These are phyloP conservation scores for Seira musarum DNA, from an alignment of 2,888 invertebrate species.

Conservation along the genomic window DNA sequence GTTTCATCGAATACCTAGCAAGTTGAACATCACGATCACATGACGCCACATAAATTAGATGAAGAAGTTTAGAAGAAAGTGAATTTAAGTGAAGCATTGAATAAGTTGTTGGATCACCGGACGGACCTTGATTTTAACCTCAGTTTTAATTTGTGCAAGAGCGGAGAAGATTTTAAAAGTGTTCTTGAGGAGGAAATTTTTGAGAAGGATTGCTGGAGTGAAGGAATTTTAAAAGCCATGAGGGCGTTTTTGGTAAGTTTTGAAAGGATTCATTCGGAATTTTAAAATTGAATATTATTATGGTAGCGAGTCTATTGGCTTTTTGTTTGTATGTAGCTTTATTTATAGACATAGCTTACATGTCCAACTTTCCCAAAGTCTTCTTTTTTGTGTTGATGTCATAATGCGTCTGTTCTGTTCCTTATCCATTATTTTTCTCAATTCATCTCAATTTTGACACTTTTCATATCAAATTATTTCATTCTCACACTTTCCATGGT, in stretches of 20 bases:
- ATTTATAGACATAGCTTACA: background rate
- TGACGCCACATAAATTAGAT: background rate
- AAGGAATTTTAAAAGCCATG: conserved; percentile 34
- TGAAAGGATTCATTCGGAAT: background rate
- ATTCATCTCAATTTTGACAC: conserved; percentile 51
- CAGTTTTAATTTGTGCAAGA: conserved; percentile 7
- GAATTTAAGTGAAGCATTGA: conserved; percentile 17
- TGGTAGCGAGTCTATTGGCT: no score
- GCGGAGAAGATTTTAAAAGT: conserved; percentile 20
- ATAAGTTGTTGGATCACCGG: background rate
- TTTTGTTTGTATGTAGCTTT: background rate
- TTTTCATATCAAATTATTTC: conserved; percentile 53
- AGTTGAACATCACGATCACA: conserved; percentile 33
- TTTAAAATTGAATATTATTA: no score
- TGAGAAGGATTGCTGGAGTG: conserved; percentile 8
- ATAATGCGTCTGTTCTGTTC: conserved; percentile 14
- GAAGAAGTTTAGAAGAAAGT: conserved; percentile 27
- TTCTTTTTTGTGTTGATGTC: conserved; percentile 6
- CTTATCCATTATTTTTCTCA: conserved; percentile 14
- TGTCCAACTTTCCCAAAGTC: background rate
- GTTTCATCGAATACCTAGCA: conserved; percentile 44
- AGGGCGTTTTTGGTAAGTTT: conserved; percentile 51
- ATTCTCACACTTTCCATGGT: conserved; percentile 60
- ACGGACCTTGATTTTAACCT: conserved; percentile 8
- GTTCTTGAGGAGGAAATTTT: background rate